These are phyloP conservation scores for Poecilia wingei DNA, from an alignment of 2,797 vertebrate genomes.

Conservation along the genomic window DNA sequence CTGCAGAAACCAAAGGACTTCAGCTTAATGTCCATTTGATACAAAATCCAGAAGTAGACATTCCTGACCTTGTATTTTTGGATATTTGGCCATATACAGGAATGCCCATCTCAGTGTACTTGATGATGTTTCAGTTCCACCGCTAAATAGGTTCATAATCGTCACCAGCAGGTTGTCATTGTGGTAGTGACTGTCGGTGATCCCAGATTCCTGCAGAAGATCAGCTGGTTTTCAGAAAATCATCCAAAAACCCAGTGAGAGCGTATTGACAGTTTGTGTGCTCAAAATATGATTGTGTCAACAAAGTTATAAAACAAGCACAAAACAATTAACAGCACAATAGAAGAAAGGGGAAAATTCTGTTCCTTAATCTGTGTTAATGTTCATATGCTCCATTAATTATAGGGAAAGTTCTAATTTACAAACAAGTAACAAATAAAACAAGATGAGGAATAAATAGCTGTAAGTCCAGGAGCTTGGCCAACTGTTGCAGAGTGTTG, in stretches of 20 bases:
- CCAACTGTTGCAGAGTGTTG: no score
- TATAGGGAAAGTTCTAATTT: neutral
- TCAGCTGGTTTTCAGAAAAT: neutral
- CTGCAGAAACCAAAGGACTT: no score
- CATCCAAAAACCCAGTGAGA: neutral
- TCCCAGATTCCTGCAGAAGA: conserved; percentile 26
- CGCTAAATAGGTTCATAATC: conserved; percentile 54
- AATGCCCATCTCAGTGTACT: conserved; percentile 65
- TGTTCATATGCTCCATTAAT: neutral
- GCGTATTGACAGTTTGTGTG: neutral
- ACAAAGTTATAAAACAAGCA: neutral
- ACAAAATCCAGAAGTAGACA: no score
- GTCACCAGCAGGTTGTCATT: conserved; percentile 35
- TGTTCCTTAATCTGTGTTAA: neutral
- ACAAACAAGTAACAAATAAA: neutral
- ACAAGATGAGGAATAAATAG: neutral
- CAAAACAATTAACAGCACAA: neutral
- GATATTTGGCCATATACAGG: conserved; percentile 67
- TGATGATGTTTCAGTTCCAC: conserved; percentile 67
- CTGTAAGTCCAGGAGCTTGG: neutral
- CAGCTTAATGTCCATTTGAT: no score
- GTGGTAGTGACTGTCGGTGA: conserved; percentile 21
- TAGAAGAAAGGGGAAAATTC: neutral
- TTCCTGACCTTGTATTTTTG: conserved; percentile 64
- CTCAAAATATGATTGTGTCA: neutral